Conservation (phyloP, 1,140 invertebrate genomes). For the Drosophila varians region DNA sequence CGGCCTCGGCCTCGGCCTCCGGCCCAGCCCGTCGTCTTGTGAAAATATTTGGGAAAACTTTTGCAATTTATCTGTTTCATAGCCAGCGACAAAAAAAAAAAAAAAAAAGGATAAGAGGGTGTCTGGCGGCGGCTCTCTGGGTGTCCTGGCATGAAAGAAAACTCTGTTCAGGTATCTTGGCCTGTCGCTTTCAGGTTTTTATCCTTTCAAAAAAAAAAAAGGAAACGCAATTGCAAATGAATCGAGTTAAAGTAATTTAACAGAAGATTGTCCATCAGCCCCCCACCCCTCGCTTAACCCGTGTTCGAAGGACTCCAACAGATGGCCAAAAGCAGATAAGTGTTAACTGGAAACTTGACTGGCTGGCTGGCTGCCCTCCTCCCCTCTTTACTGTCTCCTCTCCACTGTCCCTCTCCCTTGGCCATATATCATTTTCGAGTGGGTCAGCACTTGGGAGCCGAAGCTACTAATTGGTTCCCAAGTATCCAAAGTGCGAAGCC, state of each 20-base stretch:
- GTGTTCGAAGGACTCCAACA: conserved; percentile 23
- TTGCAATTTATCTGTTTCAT: conserved; percentile 82
- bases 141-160: conserved; percentile 4
- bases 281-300: no score
- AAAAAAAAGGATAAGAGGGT: conserved; percentile 7
- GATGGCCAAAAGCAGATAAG: conserved; percentile 58
- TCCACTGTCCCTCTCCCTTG: neutral
- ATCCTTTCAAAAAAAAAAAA: neutral
- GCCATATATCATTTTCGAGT: conserved; percentile 45
- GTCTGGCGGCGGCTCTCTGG: neutral
- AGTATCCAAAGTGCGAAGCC: conserved; percentile 3
- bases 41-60: conserved; percentile 81
- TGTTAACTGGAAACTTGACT: conserved; percentile 7
- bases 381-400: neutral
- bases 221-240: conserved; percentile 70
- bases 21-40: conserved; percentile 61
- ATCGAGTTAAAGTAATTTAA: conserved; percentile 77
- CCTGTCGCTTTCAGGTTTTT: conserved; percentile 65
- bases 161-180: conserved; percentile 61
- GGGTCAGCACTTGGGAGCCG: conserved; percentile 31
- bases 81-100: conserved; percentile 59
- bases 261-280: conserved; percentile 55
- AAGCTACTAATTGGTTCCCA: conserved; percentile 42
- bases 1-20: no score
- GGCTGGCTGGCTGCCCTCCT: neutral